Conservation (phyloP, 2,113 vertebrate genomes). For the Paracanthobrama guichenoti region DNA sequence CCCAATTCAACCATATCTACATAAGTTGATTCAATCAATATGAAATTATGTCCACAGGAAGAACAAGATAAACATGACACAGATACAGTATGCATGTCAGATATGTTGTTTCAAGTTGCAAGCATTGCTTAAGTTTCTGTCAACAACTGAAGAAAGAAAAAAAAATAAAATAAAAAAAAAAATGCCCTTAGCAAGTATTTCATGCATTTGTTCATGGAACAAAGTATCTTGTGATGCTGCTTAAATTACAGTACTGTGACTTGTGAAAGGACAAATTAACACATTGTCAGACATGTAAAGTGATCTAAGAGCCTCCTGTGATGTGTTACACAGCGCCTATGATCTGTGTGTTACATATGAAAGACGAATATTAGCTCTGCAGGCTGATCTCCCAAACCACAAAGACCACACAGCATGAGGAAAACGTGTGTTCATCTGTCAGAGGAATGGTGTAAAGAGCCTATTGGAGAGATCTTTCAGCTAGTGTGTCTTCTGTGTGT, state of each 20-base stretch:
- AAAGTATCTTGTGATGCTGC: not conserved
- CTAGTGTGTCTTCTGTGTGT: constrained; percentile 15
- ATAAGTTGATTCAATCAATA: not conserved
- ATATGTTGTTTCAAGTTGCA: not conserved
- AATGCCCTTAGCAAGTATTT: not conserved
- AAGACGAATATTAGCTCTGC: constrained; percentile 13
- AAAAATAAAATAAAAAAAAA: too few relatives aligned
- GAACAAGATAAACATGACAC: not conserved
- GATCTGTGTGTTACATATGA: not conserved
- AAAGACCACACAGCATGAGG: constrained; percentile 50
- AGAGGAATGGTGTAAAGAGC: constrained; percentile 33
- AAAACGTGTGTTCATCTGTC: constrained; percentile 27
- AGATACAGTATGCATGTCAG: not conserved
- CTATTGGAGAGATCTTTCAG: not conserved
- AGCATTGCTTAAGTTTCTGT: not conserved
- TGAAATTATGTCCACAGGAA: not conserved
- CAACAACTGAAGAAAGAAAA: not conserved
- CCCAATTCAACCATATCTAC: not conserved
- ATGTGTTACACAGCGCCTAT: constrained; percentile 1
- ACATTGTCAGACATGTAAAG: constrained; percentile 24
- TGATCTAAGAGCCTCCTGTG: constrained; percentile 10
- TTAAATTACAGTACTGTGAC: not conserved
- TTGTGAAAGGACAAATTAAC: not conserved
- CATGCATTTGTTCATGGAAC: not conserved
- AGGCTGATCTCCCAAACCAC: constrained; percentile 24